Percentiles rank a stretch among this genome's conserved stretches.
Evolutionary conservation across 1,140 invertebrate species (phyloP).

Genomic region (Drosophila eugracilis): DNA sequence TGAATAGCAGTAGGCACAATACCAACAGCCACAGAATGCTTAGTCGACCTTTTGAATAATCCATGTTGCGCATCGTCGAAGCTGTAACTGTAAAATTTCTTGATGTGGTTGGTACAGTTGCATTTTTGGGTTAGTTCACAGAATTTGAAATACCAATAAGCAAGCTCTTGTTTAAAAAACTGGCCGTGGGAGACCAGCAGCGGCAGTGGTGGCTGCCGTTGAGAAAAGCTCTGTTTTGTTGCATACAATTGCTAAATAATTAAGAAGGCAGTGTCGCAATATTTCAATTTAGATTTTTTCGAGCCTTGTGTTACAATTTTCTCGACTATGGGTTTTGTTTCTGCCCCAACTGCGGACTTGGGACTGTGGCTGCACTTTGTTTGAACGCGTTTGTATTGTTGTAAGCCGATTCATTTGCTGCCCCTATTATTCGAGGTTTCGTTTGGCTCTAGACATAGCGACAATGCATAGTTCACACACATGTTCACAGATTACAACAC

Average conservation of each 20-base stretch:
- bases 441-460: slow-evolving; percentile 19
- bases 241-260: slow-evolving; percentile 64
- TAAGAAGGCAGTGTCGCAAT: slow-evolving; percentile 70
- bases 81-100: slow-evolving; percentile 77
- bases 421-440: slow-evolving; percentile 53
- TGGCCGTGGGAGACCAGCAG: slow-evolving; percentile 18
- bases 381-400: slow-evolving; percentile 43
- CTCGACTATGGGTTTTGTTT: slow-evolving; percentile 34
- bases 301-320: slow-evolving; percentile 63
- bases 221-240: slow-evolving; percentile 61
- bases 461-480: slow-evolving; percentile 39
- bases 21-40: slow-evolving; percentile 67
- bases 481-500: slow-evolving; percentile 55
- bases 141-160: slow-evolving; percentile 66
- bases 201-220: slow-evolving; percentile 17
- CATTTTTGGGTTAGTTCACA: slow-evolving; percentile 69
- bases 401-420: slow-evolving; percentile 27
- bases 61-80: slow-evolving; percentile 69
- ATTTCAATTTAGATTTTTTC: slow-evolving; percentile 70
- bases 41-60: slow-evolving; percentile 59
- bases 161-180: slow-evolving; percentile 31
- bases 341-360: slow-evolving; percentile 14
- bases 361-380: slow-evolving; percentile 34
- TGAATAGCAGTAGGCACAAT: slow-evolving; percentile 63
- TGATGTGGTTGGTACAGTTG: slow-evolving; percentile 57